Conservation (phyloP, 2,888 invertebrate genomes). For the Aphrophora alni region DNA sequence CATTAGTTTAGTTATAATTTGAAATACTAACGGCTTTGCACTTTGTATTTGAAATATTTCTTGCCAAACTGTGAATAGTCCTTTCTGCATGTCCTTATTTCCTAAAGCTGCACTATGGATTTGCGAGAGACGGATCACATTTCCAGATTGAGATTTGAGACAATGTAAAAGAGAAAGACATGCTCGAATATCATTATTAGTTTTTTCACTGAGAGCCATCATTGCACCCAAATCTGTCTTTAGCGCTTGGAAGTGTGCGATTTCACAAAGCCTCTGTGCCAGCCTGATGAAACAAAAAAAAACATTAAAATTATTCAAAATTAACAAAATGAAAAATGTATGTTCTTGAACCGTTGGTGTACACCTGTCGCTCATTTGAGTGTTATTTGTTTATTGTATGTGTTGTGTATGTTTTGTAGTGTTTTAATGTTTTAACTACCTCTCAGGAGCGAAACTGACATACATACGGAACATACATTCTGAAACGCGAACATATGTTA, state of each 20-base stretch:
- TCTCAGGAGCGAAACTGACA: too few species aligned
- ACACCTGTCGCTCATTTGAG: too few species aligned
- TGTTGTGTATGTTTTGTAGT: too few species aligned
- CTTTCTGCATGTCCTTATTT: constrained; percentile 85
- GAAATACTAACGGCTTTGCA: constrained; percentile 22
- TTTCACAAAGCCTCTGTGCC: constrained; percentile 69
- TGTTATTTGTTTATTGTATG: too few species aligned
- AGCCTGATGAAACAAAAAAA: constrained; percentile 52
- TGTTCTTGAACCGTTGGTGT: too few species aligned
- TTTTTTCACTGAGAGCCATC: constrained; percentile 80
- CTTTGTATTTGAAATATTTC: constrained; percentile 73
- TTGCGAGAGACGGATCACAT: constrained; percentile 60
- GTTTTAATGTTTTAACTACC: too few species aligned
- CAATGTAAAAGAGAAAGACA: constrained; percentile 91
- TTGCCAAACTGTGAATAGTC: constrained; percentile 83
- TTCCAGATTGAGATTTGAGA: constrained; percentile 58
- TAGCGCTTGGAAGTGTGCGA: constrained; percentile 72
- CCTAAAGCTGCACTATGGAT: constrained; percentile 75
- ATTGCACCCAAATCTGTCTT: constrained; percentile 72
- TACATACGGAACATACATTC: too few species aligned
- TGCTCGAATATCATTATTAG: constrained; percentile 88
- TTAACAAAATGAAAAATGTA: too few species aligned
- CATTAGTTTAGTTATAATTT: too few species aligned
- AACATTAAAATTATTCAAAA: background rate
- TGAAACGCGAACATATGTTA: too few species aligned